phyloP scores from a whole-genome alignment of 2,888 invertebrate genomes.

The Tiliacea citrago region DNA sequence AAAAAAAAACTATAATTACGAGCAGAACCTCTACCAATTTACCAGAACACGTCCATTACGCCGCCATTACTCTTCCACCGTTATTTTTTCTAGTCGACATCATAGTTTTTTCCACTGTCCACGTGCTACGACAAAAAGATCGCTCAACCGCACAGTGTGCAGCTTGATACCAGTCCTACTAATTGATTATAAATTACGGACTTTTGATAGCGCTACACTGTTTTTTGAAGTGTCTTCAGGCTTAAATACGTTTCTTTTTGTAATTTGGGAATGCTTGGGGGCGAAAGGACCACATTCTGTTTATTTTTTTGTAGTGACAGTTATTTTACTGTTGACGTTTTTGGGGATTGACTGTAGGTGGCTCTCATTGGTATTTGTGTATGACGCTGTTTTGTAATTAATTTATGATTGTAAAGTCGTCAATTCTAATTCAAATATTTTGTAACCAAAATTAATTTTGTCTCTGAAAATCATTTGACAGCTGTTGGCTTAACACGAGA shows the following conservation, averaged over 20 bases:
- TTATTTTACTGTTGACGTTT: constrained; percentile 32
- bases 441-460: background rate
- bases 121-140: constrained; percentile 72
- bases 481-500: background rate
- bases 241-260: constrained; percentile 29
- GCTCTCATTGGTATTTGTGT: constrained; percentile 6
- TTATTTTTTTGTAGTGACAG: constrained; percentile 30
- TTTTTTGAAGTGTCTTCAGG: constrained; percentile 35
- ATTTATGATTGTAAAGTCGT: background rate
- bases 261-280: constrained; percentile 40
- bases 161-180: constrained; percentile 72
- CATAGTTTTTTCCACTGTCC: constrained; percentile 67
- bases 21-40: constrained; percentile 26
- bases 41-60: constrained; percentile 47
- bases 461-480: background rate
- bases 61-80: constrained; percentile 39
- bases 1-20: constrained; percentile 20
- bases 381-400: background rate
- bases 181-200: constrained; percentile 81
- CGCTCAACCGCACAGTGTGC: constrained; percentile 62
- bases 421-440: background rate
- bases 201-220: constrained; percentile 52
- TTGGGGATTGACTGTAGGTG: background rate
- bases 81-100: constrained; percentile 66
- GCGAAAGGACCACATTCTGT: constrained; percentile 37